Evolutionary conservation across 2,113 vertebrate genomes (phyloP), one percentile per base, ranked within the genome.

Genomic region (Orycteropus afer): DNA sequence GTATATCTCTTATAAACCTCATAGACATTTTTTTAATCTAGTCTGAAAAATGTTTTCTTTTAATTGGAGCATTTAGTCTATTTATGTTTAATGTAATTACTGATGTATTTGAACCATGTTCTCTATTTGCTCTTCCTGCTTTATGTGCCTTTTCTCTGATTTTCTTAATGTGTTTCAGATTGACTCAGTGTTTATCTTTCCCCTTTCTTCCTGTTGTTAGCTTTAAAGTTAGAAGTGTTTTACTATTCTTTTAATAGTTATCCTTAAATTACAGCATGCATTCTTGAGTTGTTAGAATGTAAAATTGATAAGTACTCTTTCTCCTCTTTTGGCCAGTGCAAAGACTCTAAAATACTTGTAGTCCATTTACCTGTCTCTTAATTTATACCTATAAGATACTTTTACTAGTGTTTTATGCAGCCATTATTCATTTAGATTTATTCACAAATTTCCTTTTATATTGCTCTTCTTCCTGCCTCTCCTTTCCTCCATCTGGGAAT

Each of bases 381-480:
- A 51, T 42, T 71, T 14, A 22, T 15, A 37, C 11, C 27, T 91
- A 3, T 14, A 78, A 89, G 42, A 83, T 29, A 49, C 55, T 91
- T 91, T 53, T 65, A 83, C 45, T 80, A 61, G 34, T 88, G 49
- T 77, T 76, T 93, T 59, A 55, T 63, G 65, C 10, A 79, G 45
- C 32, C 55, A 57, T 69, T 69, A 90, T 83, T 55, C 90, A 73
- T 74, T 91, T 29, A 89, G 9, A 79, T 90, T 42, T 37, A 86
- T 51, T 87, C 69, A 93, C 25, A 20, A 59, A 82, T 47, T 49
- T 34, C 27, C n/a, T 61, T 73, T 61, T 80, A 69, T 83, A 27
- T 74, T 78, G 73, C 34, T 77, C 11, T 57, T 95, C 69, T 86
- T 86, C 45, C 76, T 90, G 77, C 17, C 89, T 86, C 85, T 95